Evolutionary conservation across 2,797 vertebrate genomes (phyloP).

Genomic region (Carapus acus): DNA sequence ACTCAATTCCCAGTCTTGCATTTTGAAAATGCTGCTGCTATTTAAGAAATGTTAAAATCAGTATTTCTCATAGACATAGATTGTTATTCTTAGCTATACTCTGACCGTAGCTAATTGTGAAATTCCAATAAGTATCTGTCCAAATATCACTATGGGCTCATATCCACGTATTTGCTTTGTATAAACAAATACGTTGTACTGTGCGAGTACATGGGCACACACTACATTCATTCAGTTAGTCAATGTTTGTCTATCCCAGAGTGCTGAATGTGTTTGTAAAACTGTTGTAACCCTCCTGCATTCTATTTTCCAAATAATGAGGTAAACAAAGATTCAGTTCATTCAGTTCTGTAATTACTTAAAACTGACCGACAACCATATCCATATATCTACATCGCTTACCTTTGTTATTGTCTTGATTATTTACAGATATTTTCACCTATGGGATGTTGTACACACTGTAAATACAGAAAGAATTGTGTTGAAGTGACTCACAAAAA

Average conservation of each 20-base stretch:
- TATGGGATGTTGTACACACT: no score
- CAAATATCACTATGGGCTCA: constrained; percentile 28
- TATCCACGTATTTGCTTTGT: constrained; percentile 55
- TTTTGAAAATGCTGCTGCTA: constrained; percentile 23
- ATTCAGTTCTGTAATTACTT: constrained; percentile 24
- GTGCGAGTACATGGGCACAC: constrained; percentile 42
- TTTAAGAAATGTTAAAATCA: constrained; percentile 34
- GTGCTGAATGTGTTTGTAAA: constrained; percentile 39
- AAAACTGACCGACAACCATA: constrained; percentile 1
- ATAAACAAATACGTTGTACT: constrained; percentile 54
- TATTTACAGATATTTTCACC: no score
- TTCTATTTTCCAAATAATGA: constrained; percentile 38
- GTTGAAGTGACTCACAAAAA: constrained; percentile 3
- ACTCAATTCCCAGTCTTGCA: constrained; percentile 23
- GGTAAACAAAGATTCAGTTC: constrained; percentile 12
- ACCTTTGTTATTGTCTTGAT: no score
- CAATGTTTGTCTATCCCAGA: constrained; percentile 40
- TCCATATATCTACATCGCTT: constrained; percentile 4
- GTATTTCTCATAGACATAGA: constrained; percentile 36
- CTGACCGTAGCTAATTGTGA: constrained; percentile 45
- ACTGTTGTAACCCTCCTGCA: constrained; percentile 49
- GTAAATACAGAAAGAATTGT: no score
- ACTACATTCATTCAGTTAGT: constrained; percentile 54
- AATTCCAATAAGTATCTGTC: constrained; percentile 56
- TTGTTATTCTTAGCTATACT: constrained; percentile 40